Conservation (phyloP, 2,113 vertebrate genomes). For the Gallinago jamesoni region DNA sequence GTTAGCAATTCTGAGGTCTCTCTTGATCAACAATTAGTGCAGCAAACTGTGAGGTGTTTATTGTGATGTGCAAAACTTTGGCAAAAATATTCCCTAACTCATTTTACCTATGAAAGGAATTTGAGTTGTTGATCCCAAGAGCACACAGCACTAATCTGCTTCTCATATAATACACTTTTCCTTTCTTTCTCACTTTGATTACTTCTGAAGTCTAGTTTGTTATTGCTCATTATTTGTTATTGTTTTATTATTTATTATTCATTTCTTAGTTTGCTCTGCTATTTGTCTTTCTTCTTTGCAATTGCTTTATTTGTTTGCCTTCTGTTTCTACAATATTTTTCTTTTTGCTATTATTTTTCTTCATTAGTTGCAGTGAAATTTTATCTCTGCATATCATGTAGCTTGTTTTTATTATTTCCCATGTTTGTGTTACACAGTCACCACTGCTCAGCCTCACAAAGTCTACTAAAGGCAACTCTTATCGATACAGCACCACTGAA, state of each 20-base stretch:
- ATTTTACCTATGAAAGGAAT: background rate
- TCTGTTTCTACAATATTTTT: background rate
- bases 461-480: slow-evolving; percentile 61
- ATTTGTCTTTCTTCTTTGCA: slow-evolving; percentile 25
- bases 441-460: slow-evolving; percentile 30
- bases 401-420: slow-evolving; percentile 60
- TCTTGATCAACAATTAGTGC: background rate
- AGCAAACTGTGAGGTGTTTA: slow-evolving; percentile 4
- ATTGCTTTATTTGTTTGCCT: background rate
- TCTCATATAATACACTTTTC: background rate
- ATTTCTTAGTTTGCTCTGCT: slow-evolving; percentile 42
- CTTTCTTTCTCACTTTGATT: slow-evolving; percentile 6
- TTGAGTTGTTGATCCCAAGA: background rate
- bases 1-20: background rate
- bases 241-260: slow-evolving; percentile 34
- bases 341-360: slow-evolving; percentile 23
- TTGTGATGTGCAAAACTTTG: background rate
- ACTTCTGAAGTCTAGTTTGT: background rate
- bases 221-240: slow-evolving; percentile 16
- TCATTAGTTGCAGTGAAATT: slow-evolving; percentile 42
- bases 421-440: slow-evolving; percentile 9
- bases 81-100: background rate
- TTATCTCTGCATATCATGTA: slow-evolving; percentile 31
- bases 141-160: background rate
- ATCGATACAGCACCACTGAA: slow-evolving; percentile 50